A percentile compares a stretch with the other conserved stretches of the same genome.
Conservation (phyloP, 2,888 invertebrate genomes). For the Hetaerina titia region DNA sequence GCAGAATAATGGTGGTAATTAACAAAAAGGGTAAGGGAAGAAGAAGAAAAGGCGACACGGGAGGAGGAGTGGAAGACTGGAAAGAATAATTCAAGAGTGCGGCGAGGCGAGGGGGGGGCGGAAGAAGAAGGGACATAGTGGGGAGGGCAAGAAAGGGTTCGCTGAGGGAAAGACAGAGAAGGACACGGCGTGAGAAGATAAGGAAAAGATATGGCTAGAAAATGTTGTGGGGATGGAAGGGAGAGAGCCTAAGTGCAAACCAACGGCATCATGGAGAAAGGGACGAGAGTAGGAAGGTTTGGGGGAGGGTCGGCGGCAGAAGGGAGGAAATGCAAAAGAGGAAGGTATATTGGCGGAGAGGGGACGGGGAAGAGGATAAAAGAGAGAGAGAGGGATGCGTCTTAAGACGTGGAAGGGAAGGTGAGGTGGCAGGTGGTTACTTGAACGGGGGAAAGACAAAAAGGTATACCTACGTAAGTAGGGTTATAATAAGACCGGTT, state of each 20-base stretch:
- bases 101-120: too few relatives aligned
- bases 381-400: background rate
- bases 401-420: background rate
- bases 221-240: background rate
- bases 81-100: too few relatives aligned
- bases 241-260: background rate
- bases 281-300: background rate
- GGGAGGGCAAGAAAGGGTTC: background rate
- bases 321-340: background rate
- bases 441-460: background rate
- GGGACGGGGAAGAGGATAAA: background rate
- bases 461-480: background rate
- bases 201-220: background rate
- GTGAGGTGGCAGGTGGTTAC: background rate
- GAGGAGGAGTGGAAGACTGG: too few relatives aligned
- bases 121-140: background rate
- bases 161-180: background rate
- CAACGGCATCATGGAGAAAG: background rate
- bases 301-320: background rate
- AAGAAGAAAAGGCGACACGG: too few relatives aligned
- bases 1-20: too few relatives aligned
- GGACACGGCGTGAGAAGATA: conserved; percentile 9
- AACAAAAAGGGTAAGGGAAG: too few relatives aligned
- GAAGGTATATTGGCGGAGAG: background rate
- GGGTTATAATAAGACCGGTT: background rate